These are phyloP conservation scores for Hiodon alosoides DNA, from an alignment of 2,113 vertebrate genomes.

Conservation along the genomic window DNA sequence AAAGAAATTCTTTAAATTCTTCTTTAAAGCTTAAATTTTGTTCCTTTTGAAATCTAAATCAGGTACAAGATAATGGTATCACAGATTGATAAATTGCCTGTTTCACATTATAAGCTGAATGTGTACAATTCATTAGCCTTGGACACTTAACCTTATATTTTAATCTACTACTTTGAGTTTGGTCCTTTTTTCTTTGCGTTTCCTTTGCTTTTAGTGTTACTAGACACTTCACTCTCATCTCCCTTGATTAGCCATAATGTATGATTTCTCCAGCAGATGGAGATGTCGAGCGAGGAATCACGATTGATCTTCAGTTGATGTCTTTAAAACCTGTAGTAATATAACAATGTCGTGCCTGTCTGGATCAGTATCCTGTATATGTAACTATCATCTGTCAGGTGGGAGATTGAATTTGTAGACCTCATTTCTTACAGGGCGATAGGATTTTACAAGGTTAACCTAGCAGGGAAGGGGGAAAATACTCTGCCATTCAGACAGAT, in stretches of 20 bases:
- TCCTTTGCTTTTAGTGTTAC: too few relatives aligned
- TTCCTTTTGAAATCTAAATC: too few relatives aligned
- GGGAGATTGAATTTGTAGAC: conserved; percentile 44
- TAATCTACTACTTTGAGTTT: too few relatives aligned
- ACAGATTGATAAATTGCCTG: too few relatives aligned
- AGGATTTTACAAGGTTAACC: conserved; percentile 55
- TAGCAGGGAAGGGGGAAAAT: conserved; percentile 35
- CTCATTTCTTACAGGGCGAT: conserved; percentile 51
- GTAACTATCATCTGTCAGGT: conserved; percentile 41
- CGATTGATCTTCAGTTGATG: neutral
- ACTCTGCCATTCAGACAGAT: conserved; percentile 30
- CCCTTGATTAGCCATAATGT: neutral
- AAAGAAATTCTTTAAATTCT: too few relatives aligned
- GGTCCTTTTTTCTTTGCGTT: too few relatives aligned
- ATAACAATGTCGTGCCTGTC: conserved; percentile 39
- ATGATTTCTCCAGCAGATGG: conserved; percentile 40
- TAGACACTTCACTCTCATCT: neutral
- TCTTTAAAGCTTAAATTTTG: too few relatives aligned
- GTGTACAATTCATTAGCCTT: too few relatives aligned
- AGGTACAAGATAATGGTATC: too few relatives aligned
- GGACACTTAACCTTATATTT: too few relatives aligned
- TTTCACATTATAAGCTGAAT: too few relatives aligned
- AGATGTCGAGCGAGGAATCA: conserved; percentile 34
- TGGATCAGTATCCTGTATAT: conserved; percentile 40
- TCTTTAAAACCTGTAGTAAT: conserved; percentile 35